Conservation (phyloP, 1,140 invertebrate genomes). For the Ruditapes philippinarum region DNA sequence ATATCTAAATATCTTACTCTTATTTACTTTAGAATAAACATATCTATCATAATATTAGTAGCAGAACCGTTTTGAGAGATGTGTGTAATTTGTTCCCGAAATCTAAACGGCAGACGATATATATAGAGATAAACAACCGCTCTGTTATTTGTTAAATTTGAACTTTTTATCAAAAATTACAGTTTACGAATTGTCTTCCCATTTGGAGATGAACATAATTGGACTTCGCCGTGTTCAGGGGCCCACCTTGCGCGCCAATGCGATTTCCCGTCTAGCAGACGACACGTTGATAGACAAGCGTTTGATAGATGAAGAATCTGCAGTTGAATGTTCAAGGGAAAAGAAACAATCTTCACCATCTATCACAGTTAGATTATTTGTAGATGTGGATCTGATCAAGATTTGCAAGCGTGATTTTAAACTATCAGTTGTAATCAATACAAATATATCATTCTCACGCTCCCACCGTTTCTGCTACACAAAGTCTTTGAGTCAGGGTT, state of each 20-base stretch:
- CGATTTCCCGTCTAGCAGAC: slow-evolving; percentile 26
- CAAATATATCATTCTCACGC: slow-evolving; percentile 35
- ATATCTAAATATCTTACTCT: too few relatives aligned
- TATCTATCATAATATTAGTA: too few relatives aligned
- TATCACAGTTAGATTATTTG: slow-evolving; percentile 49
- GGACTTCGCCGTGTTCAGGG: background rate
- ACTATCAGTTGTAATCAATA: slow-evolving; percentile 24
- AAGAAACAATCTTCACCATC: background rate
- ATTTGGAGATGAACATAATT: background rate
- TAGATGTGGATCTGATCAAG: slow-evolving; percentile 27
- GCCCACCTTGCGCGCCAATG: background rate
- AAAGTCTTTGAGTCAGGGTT: background rate
- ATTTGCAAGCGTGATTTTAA: background rate
- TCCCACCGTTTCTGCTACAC: slow-evolving; percentile 5
- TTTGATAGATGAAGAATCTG: slow-evolving; percentile 22
- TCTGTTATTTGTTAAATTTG: too few relatives aligned
- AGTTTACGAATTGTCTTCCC: too few relatives aligned
- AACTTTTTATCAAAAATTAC: too few relatives aligned
- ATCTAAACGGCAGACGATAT: too few relatives aligned
- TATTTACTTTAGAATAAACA: too few relatives aligned
- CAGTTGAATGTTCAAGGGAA: slow-evolving; percentile 19
- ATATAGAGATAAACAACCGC: too few relatives aligned
- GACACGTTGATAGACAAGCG: slow-evolving; percentile 19
- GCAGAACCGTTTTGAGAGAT: too few relatives aligned
- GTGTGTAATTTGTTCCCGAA: too few relatives aligned